These are phyloP conservation scores for Cerceris rybyensis DNA, from an alignment of 2,888 invertebrate genomes.

Conservation along the genomic window DNA sequence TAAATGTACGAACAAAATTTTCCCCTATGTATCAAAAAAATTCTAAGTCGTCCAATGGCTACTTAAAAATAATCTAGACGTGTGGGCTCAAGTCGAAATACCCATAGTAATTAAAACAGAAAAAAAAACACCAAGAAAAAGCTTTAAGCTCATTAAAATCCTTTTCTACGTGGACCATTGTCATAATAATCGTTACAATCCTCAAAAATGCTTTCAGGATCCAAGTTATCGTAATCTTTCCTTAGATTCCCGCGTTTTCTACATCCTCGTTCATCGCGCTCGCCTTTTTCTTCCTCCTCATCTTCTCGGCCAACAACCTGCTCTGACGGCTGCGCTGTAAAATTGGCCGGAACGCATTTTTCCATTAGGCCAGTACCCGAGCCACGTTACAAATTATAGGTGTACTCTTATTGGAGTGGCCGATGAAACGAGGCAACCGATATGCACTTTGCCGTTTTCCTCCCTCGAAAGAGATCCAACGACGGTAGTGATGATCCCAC, in stretches of 20 bases:
- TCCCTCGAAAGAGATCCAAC: conserved; percentile 33
- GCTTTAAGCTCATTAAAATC: no score
- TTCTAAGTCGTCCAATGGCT: no score
- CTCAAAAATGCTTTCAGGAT: no score
- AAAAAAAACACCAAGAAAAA: no score
- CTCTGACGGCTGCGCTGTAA: conserved; percentile 71
- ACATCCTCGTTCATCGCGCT: conserved; percentile 16
- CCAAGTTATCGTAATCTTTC: background rate
- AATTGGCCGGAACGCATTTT: conserved; percentile 78
- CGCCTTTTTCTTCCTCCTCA: conserved; percentile 18
- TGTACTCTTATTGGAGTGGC: conserved; percentile 69
- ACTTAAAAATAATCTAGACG: no score
- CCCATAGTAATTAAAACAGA: no score
- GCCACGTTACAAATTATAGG: conserved; percentile 78
- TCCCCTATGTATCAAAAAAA: no score
- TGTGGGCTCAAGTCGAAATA: no score
- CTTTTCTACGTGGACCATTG: no score
- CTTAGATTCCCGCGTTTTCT: conserved; percentile 38
- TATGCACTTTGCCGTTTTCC: conserved; percentile 60
- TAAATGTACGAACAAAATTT: no score
- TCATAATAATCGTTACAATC: no score
- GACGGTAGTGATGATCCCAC: conserved; percentile 21
- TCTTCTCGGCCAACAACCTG: conserved; percentile 59
- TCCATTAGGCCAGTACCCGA: conserved; percentile 76
- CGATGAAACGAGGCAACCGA: conserved; percentile 68